Evolutionary conservation across 2,888 invertebrate species (phyloP), one percentile per base, ranked within the genome.

Genomic region (Ernsta delagoae): DNA sequence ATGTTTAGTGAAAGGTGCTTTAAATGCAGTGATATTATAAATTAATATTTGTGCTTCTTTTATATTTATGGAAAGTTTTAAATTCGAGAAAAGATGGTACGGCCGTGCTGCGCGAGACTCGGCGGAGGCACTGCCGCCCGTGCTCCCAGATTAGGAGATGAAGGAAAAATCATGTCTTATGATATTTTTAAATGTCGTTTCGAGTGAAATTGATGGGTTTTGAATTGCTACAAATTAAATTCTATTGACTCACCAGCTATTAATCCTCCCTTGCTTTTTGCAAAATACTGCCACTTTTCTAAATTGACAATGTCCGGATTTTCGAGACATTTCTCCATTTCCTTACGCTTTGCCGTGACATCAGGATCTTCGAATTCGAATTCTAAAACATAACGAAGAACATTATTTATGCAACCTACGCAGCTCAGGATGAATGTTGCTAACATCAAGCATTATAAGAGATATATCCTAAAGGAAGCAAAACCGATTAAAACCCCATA

Each of bases 211-310:
- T 50, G 7, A 50, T 50, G 8, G 16, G 8, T 12, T 16, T 50
- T 43, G 7, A 12, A 53, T 39, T n/a, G 6, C 31, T 50, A 24
- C 7, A 50, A 53, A 36, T 16, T 1, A 5, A 12, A 39, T 48
- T 45, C 11, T 11, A 43, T n/a, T 1, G 41, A 72, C 70, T 78
- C 74, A 96, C 96, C 96, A 84, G 94, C 95, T 59, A 97, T 95
- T 73, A 97, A 88, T 11, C 97, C 97, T 77, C 94, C 95, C 81
- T 95, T 94, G 61, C 95, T 94, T 56, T 93, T 91, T 0, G 97
- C 96, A 75, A 96, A 93, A 72, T 86, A 78, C 79, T 94, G 93
- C 95, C 96, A 95, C 73, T 92, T 88, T 74, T 94, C 91, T 72
- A 95, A 79, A 67, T 83, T 84, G 7, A 91, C 85, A 16, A 89